Evolutionary conservation across 2,888 invertebrate genomes (phyloP), one percentile per base, ranked within the genome.

Genomic region (Chymomyza procnemis): DNA sequence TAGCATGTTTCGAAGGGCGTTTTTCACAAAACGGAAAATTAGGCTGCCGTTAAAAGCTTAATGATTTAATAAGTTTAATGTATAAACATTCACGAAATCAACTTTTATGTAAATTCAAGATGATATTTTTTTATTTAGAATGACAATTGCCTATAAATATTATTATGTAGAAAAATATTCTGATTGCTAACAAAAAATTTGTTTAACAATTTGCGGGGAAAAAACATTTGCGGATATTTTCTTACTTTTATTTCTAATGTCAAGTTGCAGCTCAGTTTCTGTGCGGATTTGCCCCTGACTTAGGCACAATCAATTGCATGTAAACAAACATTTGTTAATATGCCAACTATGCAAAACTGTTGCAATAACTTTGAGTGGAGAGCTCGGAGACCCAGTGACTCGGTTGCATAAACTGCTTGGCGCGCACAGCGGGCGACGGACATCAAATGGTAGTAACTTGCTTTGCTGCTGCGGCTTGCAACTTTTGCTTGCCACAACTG

Each of bases 311-410:
- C 78, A 75, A 41, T 66, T 65, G 75, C 71, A 71, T 68, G 75
- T 76, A 64, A 75, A 68, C 68, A 76, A 67, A 78, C 55, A 78
- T 76, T 78, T 78, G 71, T 76, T 76, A 78, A 75, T 76, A 78
- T 78, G 76, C 76, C 75, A 76, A 78, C 78, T 78, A 71, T 60
- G 72, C 59, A 74, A 83, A 80, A 84, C 78, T 80, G 84, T 80
- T 84, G 86, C 80, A 80, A 69, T 75, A 83, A 80, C 80, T 83
- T 80, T 72, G 71, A 66, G 77, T 85, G 59, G 64, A 58, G n/a
- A 62, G 56, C 73, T 41, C 47, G 34, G 41, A 14, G n/a, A 65
- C 57, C 41, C 41, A 16, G 57, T 68, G 65, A 61, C 73, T 65
- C 19, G 50, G 4, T 50, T 50, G 50, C 50, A 50, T 50, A 41